Conservation (phyloP, 2,888 invertebrate genomes). For the Eulithis testata region DNA sequence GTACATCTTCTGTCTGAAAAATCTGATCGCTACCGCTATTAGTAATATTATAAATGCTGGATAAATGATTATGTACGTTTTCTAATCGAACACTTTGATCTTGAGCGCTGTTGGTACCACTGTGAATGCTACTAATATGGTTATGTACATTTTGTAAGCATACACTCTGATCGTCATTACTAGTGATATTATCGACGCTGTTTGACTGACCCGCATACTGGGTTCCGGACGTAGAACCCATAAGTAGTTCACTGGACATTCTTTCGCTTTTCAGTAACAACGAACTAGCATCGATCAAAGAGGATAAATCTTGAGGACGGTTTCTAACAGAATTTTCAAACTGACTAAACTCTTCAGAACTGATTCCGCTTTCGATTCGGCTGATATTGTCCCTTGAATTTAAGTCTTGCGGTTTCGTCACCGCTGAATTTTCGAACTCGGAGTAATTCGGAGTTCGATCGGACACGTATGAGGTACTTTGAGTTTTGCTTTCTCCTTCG, state of each 20-base stretch:
- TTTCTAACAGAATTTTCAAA: conserved; percentile 65
- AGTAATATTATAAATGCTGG: not conserved
- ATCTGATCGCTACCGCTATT: not conserved
- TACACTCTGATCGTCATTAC: not conserved
- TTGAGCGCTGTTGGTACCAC: not conserved
- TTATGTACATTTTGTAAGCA: too few species aligned
- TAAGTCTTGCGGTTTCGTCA: conserved; percentile 63
- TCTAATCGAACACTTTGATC: not conserved
- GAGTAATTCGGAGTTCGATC: conserved; percentile 65
- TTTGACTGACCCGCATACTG: conserved; percentile 46
- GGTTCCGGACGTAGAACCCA: conserved; percentile 40
- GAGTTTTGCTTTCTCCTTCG: conserved; percentile 61
- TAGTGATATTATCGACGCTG: not conserved
- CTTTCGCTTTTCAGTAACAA: conserved; percentile 65
- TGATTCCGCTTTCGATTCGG: conserved; percentile 61
- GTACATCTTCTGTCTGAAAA: not conserved
- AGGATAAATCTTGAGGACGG: conserved; percentile 70
- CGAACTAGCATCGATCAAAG: conserved; percentile 65
- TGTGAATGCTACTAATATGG: too few species aligned
- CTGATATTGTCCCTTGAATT: conserved; percentile 58
- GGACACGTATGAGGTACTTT: conserved; percentile 47
- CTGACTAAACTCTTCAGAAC: conserved; percentile 65
- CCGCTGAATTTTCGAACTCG: conserved; percentile 69
- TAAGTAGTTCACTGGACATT: conserved; percentile 56
- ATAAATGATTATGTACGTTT: not conserved